Conservation (phyloP, 2,797 vertebrate genomes). For the Pantherophis vulpinus region DNA sequence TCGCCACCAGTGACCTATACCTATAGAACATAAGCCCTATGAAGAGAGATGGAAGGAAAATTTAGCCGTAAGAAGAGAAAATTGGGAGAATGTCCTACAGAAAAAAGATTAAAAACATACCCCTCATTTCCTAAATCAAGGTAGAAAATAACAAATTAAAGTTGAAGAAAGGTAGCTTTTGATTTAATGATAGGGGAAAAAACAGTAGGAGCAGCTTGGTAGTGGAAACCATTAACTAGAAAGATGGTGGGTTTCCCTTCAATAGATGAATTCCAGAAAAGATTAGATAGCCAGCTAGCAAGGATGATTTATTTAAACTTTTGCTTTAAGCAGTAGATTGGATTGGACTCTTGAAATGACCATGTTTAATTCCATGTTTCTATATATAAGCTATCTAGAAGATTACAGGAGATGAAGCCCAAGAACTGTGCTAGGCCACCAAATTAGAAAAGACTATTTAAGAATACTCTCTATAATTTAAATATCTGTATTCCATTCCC, state of each 20-base stretch:
- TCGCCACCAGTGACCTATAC: not conserved
- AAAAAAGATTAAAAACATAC: not conserved
- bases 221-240: not conserved
- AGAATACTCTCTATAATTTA: not conserved
- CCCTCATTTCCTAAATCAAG: not conserved
- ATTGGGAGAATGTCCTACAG: not conserved
- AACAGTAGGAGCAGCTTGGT: not conserved
- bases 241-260: not conserved
- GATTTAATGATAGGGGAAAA: not conserved
- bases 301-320: not conserved
- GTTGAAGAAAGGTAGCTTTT: not conserved
- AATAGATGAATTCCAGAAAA: not conserved
- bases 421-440: not conserved
- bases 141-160: not conserved
- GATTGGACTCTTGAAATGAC: not conserved
- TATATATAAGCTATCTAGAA: not conserved
- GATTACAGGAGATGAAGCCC: not conserved
- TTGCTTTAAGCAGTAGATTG: not conserved
- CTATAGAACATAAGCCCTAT: not conserved
- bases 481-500: not conserved
- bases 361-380: not conserved
- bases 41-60: not conserved
- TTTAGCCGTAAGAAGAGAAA: not conserved
- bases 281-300: not conserved
- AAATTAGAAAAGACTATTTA: not conserved